Conservation (phyloP, 2,888 invertebrate genomes). For the Campoletis raptor region DNA sequence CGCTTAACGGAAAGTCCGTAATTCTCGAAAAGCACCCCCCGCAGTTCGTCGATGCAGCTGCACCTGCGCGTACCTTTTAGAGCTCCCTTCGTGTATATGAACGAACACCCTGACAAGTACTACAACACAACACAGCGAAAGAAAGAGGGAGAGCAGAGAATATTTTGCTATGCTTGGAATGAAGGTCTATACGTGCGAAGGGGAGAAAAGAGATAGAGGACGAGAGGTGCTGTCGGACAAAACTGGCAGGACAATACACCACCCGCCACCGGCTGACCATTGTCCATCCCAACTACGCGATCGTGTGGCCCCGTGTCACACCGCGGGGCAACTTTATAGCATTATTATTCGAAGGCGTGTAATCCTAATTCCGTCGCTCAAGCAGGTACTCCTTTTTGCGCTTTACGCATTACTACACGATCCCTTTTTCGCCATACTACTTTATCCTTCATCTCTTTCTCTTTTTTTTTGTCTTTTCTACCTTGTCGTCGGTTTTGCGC, state of each 20-base stretch:
- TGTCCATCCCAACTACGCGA: constrained; percentile 73
- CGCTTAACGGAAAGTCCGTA: constrained; percentile 41
- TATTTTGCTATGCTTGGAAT: constrained; percentile 6
- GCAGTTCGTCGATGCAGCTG: constrained; percentile 55
- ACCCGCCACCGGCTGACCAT: constrained; percentile 80
- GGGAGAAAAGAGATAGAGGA: constrained; percentile 52
- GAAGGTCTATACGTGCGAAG: not conserved
- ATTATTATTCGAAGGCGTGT: constrained; percentile 78
- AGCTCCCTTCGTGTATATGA: not conserved
- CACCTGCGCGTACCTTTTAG: constrained; percentile 61
- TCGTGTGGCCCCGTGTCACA: constrained; percentile 70
- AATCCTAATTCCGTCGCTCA: constrained; percentile 77
- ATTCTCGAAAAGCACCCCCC: constrained; percentile 51
- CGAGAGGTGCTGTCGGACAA: constrained; percentile 69
- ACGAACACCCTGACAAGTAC: constrained; percentile 39
- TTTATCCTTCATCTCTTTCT: constrained; percentile 20
- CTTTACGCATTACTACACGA: constrained; percentile 12
- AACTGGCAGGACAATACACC: constrained; percentile 79
- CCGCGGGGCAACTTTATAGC: constrained; percentile 74
- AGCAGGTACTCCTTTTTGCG: constrained; percentile 70
- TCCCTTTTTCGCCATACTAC: not conserved
- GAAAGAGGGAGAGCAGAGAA: not conserved
- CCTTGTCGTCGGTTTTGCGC: constrained; percentile 9
- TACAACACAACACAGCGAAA: constrained; percentile 8
- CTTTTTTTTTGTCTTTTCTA: not conserved